Evolutionary conservation across 1,140 invertebrate species (phyloP).

Genomic region (Lethocerus indicus): DNA sequence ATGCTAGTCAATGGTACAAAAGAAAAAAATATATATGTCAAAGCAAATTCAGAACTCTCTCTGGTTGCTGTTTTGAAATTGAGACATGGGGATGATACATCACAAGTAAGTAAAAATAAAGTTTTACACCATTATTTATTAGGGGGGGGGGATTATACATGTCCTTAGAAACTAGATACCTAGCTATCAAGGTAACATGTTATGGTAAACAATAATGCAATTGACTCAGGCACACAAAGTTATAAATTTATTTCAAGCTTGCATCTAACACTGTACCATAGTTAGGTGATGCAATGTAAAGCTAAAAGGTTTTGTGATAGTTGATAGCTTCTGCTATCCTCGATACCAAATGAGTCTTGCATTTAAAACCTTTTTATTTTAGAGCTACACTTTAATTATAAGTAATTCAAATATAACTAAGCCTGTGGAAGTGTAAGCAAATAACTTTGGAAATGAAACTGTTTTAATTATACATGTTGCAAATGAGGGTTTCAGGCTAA

Average conservation of each 20-base stretch:
- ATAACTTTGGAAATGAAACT: no score
- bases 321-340: no score
- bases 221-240: background rate
- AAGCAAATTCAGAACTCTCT: slow-evolving; percentile 82
- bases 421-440: no score
- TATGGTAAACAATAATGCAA: background rate
- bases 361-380: no score
- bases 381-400: no score
- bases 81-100: slow-evolving; percentile 51
- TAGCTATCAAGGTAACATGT: background rate
- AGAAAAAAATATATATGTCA: slow-evolving; percentile 91
- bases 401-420: no score
- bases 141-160: background rate
- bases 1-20: slow-evolving; percentile 93
- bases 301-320: no score
- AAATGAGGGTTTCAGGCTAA: no score
- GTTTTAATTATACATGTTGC: no score
- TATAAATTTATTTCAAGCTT: background rate
- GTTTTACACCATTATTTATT: background rate
- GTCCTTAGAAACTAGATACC: background rate
- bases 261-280: background rate
- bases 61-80: slow-evolving; percentile 69
- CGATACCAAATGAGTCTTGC: no score
- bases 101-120: slow-evolving; percentile 38
- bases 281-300: background rate